These are phyloP conservation scores for Leptobrachium leishanense DNA, from an alignment of 2,113 vertebrate species.

Conservation along the genomic window DNA sequence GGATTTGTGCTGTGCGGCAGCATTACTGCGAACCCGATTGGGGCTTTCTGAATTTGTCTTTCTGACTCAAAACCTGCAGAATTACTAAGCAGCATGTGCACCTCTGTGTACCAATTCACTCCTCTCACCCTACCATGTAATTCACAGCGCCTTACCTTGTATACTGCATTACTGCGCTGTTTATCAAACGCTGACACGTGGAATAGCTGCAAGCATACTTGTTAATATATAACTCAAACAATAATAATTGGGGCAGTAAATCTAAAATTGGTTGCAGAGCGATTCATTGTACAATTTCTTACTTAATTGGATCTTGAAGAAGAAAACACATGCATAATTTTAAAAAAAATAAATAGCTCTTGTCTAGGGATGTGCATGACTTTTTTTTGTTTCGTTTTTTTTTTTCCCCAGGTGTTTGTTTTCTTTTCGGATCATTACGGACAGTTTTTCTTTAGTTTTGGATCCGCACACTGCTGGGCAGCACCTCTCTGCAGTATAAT, in stretches of 20 bases:
- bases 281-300: constrained; percentile 38
- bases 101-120: not conserved
- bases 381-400: no score
- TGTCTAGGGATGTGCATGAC: not conserved
- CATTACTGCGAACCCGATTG: no score
- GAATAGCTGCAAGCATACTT: constrained; percentile 29
- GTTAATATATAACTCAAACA: constrained; percentile 47
- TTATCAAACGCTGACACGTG: constrained; percentile 30
- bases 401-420: no score
- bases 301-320: constrained; percentile 45
- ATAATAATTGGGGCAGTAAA: constrained; percentile 46
- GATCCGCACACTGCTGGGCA: no score
- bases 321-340: constrained; percentile 40
- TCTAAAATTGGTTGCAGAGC: constrained; percentile 22
- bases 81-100: no score
- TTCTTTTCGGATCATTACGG: no score
- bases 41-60: no score
- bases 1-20: no score
- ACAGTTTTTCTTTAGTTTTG: no score
- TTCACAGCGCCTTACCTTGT: not conserved
- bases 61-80: no score
- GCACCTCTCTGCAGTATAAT: no score
- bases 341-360: constrained; percentile 31
- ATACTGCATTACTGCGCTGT: constrained; percentile 8
- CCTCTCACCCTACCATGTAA: not conserved